Conservation (phyloP, 2,888 invertebrate genomes). For the Spisula solida region DNA sequence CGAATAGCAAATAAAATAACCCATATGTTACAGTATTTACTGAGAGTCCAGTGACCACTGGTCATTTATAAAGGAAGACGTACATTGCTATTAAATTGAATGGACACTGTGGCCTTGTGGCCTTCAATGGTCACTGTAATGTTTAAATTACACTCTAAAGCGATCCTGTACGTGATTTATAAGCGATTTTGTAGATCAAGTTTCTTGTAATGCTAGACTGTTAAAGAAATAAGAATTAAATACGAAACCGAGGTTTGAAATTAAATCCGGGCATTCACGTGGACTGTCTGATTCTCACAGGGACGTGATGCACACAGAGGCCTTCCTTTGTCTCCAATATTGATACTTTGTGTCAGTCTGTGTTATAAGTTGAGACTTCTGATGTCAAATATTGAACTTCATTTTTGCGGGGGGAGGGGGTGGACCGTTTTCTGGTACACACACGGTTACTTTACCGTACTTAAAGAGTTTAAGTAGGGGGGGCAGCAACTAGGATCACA, state of each 20-base stretch:
- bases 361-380: too few species aligned
- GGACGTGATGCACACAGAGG: neutral
- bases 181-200: slow-evolving; percentile 22
- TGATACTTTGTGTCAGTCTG: too few species aligned
- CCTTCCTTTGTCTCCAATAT: too few species aligned
- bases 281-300: neutral
- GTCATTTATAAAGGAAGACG: slow-evolving; percentile 28
- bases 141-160: slow-evolving; percentile 45
- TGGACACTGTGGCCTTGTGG: neutral
- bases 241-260: neutral
- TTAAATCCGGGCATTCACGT: neutral
- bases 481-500: too few species aligned
- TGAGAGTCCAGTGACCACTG: neutral
- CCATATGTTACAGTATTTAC: slow-evolving; percentile 31
- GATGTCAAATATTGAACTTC: too few species aligned
- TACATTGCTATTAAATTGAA: slow-evolving; percentile 18
- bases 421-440: too few species aligned
- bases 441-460: too few species aligned
- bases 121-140: slow-evolving; percentile 28
- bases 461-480: too few species aligned
- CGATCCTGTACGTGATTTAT: slow-evolving; percentile 39
- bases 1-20: neutral
- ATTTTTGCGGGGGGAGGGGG: too few species aligned
- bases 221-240: slow-evolving; percentile 17
- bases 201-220: slow-evolving; percentile 30